A percentile compares a stretch with the other conserved stretches of the same genome.
Conservation (phyloP, 2,888 invertebrate species). For the Mimas tiliae region DNA sequence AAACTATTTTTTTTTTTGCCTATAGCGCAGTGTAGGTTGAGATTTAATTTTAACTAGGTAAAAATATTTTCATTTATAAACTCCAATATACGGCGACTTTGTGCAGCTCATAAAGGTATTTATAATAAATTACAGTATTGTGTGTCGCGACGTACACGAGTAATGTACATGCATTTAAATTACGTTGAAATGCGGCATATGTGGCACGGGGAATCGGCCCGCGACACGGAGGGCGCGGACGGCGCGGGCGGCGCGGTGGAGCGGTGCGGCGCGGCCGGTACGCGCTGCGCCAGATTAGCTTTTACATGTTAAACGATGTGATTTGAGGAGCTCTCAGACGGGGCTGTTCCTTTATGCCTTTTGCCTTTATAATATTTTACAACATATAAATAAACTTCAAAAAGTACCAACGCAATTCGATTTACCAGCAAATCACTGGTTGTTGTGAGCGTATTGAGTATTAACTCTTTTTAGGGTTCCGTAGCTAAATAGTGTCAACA, state of each 20-base stretch:
- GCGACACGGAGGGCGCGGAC: constrained; percentile 33
- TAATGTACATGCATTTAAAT: constrained; percentile 78
- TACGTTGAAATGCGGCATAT: constrained; percentile 67
- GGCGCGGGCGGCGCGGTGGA: constrained; percentile 12
- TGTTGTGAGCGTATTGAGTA: background rate
- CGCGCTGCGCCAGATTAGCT: constrained; percentile 42
- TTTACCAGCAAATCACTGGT: background rate
- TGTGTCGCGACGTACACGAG: constrained; percentile 55
- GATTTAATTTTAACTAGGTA: background rate
- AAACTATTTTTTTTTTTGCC: too few relatives aligned
- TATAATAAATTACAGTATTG: constrained; percentile 71
- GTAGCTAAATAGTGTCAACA: too few relatives aligned
- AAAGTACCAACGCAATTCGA: background rate
- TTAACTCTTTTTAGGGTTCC: background rate
- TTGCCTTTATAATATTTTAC: background rate
- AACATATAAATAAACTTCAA: background rate
- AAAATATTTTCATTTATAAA: constrained; percentile 19
- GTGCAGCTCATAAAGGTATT: constrained; percentile 61
- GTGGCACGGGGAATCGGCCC: constrained; percentile 36
- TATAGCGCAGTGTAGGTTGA: background rate
- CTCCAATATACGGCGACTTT: constrained; percentile 24
- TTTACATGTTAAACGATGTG: constrained; percentile 37
- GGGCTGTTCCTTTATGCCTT: constrained; percentile 4
- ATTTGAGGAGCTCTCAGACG: constrained; percentile 29
- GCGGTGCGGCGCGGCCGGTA: background rate